Evolutionary conservation across 2,888 invertebrate genomes (phyloP), one percentile per base, ranked within the genome.

Genomic region (Tenodera sinensis): DNA sequence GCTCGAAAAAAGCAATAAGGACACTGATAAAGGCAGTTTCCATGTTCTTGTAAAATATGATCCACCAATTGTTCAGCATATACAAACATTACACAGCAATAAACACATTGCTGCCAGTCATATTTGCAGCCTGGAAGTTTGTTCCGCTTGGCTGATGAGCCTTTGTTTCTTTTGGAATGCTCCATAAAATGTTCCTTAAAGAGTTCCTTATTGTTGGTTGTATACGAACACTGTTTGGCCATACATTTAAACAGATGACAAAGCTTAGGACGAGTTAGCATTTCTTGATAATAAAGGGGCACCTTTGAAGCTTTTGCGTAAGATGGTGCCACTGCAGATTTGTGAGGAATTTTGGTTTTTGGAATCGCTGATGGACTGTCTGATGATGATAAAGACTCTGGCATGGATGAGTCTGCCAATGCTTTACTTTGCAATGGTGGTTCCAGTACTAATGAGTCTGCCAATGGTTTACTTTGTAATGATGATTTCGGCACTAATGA

Each of bases 1-100:
- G 96, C 95, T 87, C 97, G 93, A 92, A 96, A 97, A 91, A 96
- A 95, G 92, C 97, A 97, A 91, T 95, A 94, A 6, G 93, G 93
- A 91, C 97, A 97, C 54, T 95, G 95, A 91, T 93, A 96, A 47
- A 94, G 93, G 91, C 96, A 96, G 88, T 94, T 93, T 0, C 94
- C 94, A 91, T 97, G 97, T 81, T 93, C 93, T 42, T 94, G 94
- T 87, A 95, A 94, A 25, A 96, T 94, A 92, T 97, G 97, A 88
- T 93, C 93, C 83, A 94, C 94, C 91, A 96, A 92, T 82, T 92
- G 94, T 91, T 89, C 93, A 93, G 90, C 93, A 92, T 91, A 93
- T 91, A 83, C 92, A 91, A 93, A 92, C 42, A 94, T 93, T 88
- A 93, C 94, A 83, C 93, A 93, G 91, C 96, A 96, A 91, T 96